Evolutionary conservation across 2,113 vertebrate species (phyloP), one percentile per base, ranked within the genome.

Genomic region (Speoplatyrhinus poulsoni): DNA sequence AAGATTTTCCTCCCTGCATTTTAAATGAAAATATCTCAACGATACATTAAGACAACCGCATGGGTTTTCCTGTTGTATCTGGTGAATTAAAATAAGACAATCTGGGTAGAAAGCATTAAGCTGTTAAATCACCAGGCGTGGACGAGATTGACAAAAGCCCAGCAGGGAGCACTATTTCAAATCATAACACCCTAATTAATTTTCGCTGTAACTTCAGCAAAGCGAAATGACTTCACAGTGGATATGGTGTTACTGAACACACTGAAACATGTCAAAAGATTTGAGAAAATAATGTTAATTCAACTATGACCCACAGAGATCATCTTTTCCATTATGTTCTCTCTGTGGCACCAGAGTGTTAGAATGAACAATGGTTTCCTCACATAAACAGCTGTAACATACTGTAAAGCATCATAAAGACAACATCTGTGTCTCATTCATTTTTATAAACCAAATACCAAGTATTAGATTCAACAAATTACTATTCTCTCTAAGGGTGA

Each of bases 161-260:
- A 61, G 75, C 32, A 46, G 86, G 75, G 75, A 64, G 33, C 57
- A 68, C 33, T 2, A 47, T 55, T 79, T 80, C 73, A 75, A 72
- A 76, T 73, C 60, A 76, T 73, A 3, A 68, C 67, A 80, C 41
- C 67, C 79, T 82, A 88, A 90, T 85, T 83, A 76, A 73, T 78
- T 63, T 63, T 58, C 60, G 63, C 47, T 55, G 47, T 33, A 76
- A 65, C 49, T 62, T 13, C 19, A n/a, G 54, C 47, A 12, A 63
- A 76, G 76, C 85, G 84, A 83, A 88, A 61, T 5, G 61, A 74
- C 52, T 68, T 58, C 13, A 26, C 19, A 48, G 19, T 71, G 77
- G 78, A 49, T 17, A 59, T 17, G 66, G 65, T 54, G 4, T 63
- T 65, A 75, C 17, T 72, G 79, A 62, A 75, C 76, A 69, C 50